Base-by-base conservation (phyloP, 2,888 invertebrate genomes). In the Tenthredo scrophulariae region DNA sequence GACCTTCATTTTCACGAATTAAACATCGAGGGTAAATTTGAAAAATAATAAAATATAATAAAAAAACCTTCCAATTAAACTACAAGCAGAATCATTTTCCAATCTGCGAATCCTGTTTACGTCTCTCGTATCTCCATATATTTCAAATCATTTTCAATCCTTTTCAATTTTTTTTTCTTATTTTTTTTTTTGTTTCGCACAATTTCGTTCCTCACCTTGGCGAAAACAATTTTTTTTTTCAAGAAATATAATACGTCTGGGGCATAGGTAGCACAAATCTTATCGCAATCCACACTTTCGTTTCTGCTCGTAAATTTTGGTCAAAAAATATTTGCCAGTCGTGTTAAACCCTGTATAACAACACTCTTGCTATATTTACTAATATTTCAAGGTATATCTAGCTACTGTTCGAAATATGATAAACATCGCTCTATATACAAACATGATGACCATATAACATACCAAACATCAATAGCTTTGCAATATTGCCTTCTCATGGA, bases 1-100 rank as follows among this genome's bases (percentile, higher is more conserved):
- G 50, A 80, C 5, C 22, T 80, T 22, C 40, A 62, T 80, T 80
- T 80, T 40, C 80, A 40, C 10, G 80, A 80, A 40, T 22, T 80
- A 22, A n/a, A 80, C 26, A 40, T 62, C 40, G 62, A 80, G 15
- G 80, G 80, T 80, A 80, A 62, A 70, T 33, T 33, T 70, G 5
- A n/a, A 54, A 54, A n/a, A 50, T 1, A 1, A 50, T 18, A 50
- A 18, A 5, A 46, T 3, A 18, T 18, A 46, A 46, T 2, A 15
- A 46, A 46, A 46, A 43, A 10, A 43, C 15, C 46, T 10, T 13
- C 46, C 9, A 7, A 40, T 7, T 46, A n/a, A 50, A 50, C 6
- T 26, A 6, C 62, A 13, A 62, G 22, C 26, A 62, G 10, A 26
- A 13, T 26, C 26, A 62, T 26, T 62, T 62, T 62, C 62, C 10